Conservation (phyloP, 2,888 invertebrate genomes). For the Capitulum mitella region DNA sequence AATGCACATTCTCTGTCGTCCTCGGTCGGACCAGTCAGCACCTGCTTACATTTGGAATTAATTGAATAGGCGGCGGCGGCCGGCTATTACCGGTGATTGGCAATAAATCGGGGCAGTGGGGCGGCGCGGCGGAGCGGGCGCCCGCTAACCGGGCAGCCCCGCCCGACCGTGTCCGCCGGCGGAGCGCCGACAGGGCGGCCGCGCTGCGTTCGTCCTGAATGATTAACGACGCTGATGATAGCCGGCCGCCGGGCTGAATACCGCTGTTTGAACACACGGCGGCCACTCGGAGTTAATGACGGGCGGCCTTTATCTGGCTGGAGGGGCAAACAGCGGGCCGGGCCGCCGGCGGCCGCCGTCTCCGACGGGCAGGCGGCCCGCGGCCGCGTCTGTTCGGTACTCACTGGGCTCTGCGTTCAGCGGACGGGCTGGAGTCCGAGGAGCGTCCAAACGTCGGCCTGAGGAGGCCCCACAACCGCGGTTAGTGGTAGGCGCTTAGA, state of each 20-base stretch:
- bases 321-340: background rate
- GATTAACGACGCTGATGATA: background rate
- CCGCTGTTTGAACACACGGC: background rate
- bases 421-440: too few relatives aligned
- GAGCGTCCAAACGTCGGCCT: too few relatives aligned
- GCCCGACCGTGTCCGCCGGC: background rate
- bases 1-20: too few relatives aligned
- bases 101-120: background rate
- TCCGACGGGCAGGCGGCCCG: too few relatives aligned
- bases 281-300: constrained; percentile 19
- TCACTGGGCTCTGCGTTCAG: too few relatives aligned
- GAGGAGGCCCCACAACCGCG: too few relatives aligned
- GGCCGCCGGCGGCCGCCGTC: too few relatives aligned
- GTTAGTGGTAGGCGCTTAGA: too few relatives aligned
- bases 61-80: background rate
- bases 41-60: background rate
- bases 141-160: background rate
- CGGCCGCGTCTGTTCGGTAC: too few relatives aligned
- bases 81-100: background rate
- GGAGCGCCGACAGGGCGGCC: background rate
- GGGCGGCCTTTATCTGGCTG: background rate
- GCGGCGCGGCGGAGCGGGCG: background rate
- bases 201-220: background rate
- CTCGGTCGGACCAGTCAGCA: background rate
- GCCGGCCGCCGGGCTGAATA: background rate